Evolutionary conservation across 1,140 invertebrate species (phyloP).

Genomic region (Drosophila truncata): DNA sequence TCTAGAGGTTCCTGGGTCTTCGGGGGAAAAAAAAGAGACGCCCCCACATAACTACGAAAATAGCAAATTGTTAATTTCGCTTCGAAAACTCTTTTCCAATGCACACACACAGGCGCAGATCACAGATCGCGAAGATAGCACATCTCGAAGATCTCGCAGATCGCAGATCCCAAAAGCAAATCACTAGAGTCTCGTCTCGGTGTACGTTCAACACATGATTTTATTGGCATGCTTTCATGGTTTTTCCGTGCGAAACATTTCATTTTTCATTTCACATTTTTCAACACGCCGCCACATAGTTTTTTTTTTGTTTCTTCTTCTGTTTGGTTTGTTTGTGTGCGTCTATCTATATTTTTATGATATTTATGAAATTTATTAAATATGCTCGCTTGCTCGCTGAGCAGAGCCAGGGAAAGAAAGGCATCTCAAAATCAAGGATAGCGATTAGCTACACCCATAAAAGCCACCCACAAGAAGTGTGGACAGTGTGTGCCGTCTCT

Average conservation of each 20-base stretch:
- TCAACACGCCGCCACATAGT: conserved; percentile 30
- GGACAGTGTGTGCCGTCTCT: conserved; percentile 7
- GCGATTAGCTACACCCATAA: conserved; percentile 50
- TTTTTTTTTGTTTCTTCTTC: too few relatives aligned
- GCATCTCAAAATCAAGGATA: conserved; percentile 49
- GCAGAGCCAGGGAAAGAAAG: conserved; percentile 15
- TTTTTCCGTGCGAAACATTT: conserved; percentile 64
- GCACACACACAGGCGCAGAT: conserved; percentile 50
- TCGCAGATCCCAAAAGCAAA: conserved; percentile 11
- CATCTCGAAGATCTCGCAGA: conserved; percentile 1
- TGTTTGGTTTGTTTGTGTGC: conserved; percentile 10
- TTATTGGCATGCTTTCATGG: conserved; percentile 78
- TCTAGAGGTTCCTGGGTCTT: conserved; percentile 7
- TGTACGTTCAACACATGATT: conserved; percentile 62
- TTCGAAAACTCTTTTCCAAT: conserved; percentile 81
- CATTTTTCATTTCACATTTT: conserved; percentile 48
- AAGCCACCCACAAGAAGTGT: conserved; percentile 46
- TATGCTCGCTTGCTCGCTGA: conserved; percentile 34
- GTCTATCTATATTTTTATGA: conserved; percentile 18
- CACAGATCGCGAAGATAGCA: conserved; percentile 1
- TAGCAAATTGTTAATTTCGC: conserved; percentile 82
- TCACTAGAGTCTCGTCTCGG: conserved; percentile 8
- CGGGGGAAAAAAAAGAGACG: conserved; percentile 28
- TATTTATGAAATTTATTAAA: conserved; percentile 77
- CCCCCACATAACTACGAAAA: conserved; percentile 74